phyloP scores from a whole-genome alignment of 2,888 invertebrate species.

The Carterocephalus palaemon region DNA sequence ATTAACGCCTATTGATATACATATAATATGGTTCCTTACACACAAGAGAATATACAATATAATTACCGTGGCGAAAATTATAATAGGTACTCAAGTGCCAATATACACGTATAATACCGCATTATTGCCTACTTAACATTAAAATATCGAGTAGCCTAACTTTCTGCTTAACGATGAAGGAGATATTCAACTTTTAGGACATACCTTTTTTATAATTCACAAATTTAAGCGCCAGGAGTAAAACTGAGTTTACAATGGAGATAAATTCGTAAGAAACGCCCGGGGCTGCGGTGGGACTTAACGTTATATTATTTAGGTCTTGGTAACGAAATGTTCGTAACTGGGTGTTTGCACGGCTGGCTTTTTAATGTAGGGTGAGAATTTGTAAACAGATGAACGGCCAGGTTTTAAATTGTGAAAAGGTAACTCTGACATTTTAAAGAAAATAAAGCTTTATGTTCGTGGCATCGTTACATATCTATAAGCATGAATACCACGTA shows the following conservation, averaged over 20 bases:
- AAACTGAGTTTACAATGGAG: constrained; percentile 16
- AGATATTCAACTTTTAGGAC: constrained; percentile 18
- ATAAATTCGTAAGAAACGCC: constrained; percentile 23
- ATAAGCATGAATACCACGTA: too few relatives aligned
- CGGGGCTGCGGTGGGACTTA: constrained; percentile 7
- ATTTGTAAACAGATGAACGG: too few relatives aligned
- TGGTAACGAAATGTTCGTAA: constrained; percentile 16
- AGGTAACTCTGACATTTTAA: too few relatives aligned
- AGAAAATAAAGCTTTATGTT: too few relatives aligned
- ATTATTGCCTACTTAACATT: constrained; percentile 14
- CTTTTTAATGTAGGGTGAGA: not conserved
- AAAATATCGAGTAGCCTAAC: constrained; percentile 12
- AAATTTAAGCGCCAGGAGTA: constrained; percentile 20
- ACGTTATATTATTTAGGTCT: constrained; percentile 18
- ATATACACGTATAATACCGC: constrained; percentile 10
- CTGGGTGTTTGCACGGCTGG: constrained; percentile 9
- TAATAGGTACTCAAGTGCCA: too few relatives aligned
- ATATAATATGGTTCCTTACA: too few relatives aligned
- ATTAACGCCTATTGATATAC: too few relatives aligned
- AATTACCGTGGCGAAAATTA: too few relatives aligned
- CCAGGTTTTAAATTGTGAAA: too few relatives aligned
- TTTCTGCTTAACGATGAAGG: constrained; percentile 16
- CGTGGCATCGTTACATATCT: too few relatives aligned
- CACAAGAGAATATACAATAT: too few relatives aligned
- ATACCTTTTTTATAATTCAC: constrained; percentile 24